Base-by-base conservation (phyloP, 2,888 invertebrate species). In the Tanytarsus gracilentus region DNA sequence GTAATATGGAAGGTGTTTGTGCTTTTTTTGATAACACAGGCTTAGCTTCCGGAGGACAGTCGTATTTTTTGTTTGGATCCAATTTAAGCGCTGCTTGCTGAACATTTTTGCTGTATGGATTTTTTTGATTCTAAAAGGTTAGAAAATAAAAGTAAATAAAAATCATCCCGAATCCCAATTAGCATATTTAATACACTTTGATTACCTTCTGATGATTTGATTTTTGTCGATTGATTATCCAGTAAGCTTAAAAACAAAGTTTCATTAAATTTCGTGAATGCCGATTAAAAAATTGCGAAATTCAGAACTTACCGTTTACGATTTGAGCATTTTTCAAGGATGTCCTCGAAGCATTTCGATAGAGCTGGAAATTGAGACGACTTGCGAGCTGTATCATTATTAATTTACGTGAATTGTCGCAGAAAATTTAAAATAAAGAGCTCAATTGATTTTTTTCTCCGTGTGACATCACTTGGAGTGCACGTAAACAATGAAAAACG, bases 31-130 rank as follows among this genome's bases (percentile, higher is more conserved):
- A n/a, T n/a, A n/a, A n/a, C n/a, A n/a, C n/a, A n/a, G n/a, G n/a
- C n/a, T n/a, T n/a, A n/a, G n/a, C n/a, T n/a, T n/a, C n/a, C n/a
- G 44, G 58, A 1, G 58, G 58, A 14, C 58, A 58, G 3, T 44
- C 29, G 2, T 18, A 14, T 7, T 27, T 49, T 9, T 49, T 25
- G 9, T 39, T 40, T 40, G 25, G 23, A 25, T 58, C 48, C 8
- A 58, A 23, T 26, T 58, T 58, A 4, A 58, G 18, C 11, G 48
- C 58, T 4, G 16, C 3, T 30, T 58, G 5, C 25, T 58, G 58
- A 6, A 58, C 4, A 30, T 58, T 58, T 9, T 27, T n/a, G n/a
- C n/a, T n/a, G n/a, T n/a, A n/a, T n/a, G n/a, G 51, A 30, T 9
- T 30, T 50, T 26, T 29, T 16, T 11, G 3, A 27, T 40, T 39